Conservation (phyloP, 1,140 invertebrate genomes). For the Drosophila orosa region DNA sequence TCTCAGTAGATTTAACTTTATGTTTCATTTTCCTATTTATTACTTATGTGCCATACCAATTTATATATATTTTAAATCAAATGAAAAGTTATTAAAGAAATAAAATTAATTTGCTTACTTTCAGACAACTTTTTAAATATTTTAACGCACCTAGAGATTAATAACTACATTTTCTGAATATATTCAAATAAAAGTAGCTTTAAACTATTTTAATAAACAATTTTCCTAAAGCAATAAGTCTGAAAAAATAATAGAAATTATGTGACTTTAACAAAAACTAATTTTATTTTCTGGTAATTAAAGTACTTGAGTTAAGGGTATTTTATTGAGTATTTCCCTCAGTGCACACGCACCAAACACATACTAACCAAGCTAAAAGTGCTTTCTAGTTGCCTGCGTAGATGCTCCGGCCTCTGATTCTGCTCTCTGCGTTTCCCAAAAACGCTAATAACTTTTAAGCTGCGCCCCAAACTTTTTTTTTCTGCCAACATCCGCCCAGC, state of each 20-base stretch:
- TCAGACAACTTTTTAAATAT: too few relatives aligned
- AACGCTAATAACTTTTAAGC: constrained; percentile 83
- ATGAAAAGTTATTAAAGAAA: too few relatives aligned
- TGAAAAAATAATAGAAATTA: neutral
- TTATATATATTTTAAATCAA: too few relatives aligned
- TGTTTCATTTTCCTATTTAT: too few relatives aligned
- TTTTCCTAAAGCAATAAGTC: neutral
- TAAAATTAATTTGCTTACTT: too few relatives aligned
- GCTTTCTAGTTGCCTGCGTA: constrained; percentile 43
- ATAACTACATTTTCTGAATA: too few relatives aligned
- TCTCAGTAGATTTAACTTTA: too few relatives aligned
- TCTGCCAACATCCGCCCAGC: constrained; percentile 41
- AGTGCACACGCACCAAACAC: constrained; percentile 17
- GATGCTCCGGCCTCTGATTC: constrained; percentile 34
- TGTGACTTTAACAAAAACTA: too few relatives aligned
- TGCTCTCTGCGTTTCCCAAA: constrained; percentile 22
- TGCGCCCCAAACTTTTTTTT: constrained; percentile 67
- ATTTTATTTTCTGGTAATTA: neutral
- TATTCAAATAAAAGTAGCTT: too few relatives aligned
- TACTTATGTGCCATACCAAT: too few relatives aligned
- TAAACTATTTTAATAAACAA: neutral
- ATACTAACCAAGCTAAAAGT: constrained; percentile 15
- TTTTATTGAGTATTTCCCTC: neutral
- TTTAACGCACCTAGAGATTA: too few relatives aligned
- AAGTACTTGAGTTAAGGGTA: neutral